These are phyloP conservation scores for Dynastes maya DNA, from an alignment of 2,888 invertebrate genomes.

Conservation along the genomic window DNA sequence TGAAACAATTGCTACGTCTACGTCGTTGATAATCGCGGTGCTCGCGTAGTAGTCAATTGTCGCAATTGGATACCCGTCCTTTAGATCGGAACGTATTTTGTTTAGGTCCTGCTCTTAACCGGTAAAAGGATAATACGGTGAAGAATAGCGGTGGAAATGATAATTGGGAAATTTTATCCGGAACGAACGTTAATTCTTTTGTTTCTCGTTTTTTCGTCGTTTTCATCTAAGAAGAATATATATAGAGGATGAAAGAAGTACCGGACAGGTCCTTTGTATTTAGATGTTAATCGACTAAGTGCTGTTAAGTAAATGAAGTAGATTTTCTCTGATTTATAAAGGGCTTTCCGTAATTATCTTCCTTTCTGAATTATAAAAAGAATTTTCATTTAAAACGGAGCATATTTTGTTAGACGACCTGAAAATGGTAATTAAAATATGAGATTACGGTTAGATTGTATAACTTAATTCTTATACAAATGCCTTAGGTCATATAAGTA, in stretches of 20 bases:
- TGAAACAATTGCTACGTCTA: conserved; percentile 37
- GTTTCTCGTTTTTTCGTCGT: background rate
- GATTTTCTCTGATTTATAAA: conserved; percentile 10
- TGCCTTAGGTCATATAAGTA: too few relatives aligned
- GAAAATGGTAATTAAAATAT: too few relatives aligned
- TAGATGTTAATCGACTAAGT: conserved; percentile 18
- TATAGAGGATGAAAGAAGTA: conserved; percentile 6
- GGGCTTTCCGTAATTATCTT: background rate
- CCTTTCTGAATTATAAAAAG: background rate
- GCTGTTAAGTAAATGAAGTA: conserved; percentile 9
- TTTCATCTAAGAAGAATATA: background rate
- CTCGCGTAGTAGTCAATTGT: conserved; percentile 23
- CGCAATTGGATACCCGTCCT: conserved; percentile 18
- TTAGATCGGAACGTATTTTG: conserved; percentile 17
- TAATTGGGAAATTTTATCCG: conserved; percentile 27
- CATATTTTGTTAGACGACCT: too few relatives aligned
- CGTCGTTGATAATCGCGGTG: background rate
- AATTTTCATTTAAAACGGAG: too few relatives aligned
- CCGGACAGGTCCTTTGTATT: conserved; percentile 15
- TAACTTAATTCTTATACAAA: too few relatives aligned
- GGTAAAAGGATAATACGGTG: background rate
- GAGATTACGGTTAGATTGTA: too few relatives aligned
- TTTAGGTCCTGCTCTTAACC: background rate
- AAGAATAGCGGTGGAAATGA: conserved; percentile 5
- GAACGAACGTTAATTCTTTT: conserved; percentile 24